phyloP scores from a whole-genome alignment of 2,888 invertebrate species.

The Agonopterix alstromeriana region DNA sequence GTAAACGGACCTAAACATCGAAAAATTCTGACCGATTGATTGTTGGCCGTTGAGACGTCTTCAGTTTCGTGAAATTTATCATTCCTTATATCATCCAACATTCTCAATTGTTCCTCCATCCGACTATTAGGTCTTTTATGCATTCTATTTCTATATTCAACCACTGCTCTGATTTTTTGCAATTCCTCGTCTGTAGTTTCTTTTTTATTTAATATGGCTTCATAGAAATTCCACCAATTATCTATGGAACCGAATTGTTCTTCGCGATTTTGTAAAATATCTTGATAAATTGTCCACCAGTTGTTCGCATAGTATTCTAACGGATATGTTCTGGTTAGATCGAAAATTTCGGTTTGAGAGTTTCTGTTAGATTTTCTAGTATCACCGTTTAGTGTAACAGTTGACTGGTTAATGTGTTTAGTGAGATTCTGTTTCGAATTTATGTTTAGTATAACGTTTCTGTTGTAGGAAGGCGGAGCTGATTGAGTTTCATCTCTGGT shows the following conservation, averaged over 20 bases:
- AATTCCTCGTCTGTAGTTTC: conserved; percentile 43
- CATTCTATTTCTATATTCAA: conserved; percentile 35
- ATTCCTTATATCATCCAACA: conserved; percentile 56
- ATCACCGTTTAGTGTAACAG: conserved; percentile 29
- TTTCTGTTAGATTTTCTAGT: conserved; percentile 33
- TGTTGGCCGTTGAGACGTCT: conserved; percentile 39
- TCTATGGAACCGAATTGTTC: conserved; percentile 68
- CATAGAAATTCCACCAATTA: conserved; percentile 70
- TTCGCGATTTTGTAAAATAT: conserved; percentile 56
- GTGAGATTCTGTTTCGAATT: conserved; percentile 34
- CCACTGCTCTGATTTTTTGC: conserved; percentile 37
- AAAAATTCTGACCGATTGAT: conserved; percentile 62
- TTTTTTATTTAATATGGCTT: conserved; percentile 48
- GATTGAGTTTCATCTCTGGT: conserved; percentile 26
- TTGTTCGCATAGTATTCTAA: conserved; percentile 68
- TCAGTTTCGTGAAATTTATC: conserved; percentile 53
- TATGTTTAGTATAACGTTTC: conserved; percentile 43
- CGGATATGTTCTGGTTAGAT: conserved; percentile 60
- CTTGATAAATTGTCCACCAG: conserved; percentile 71
- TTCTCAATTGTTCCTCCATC: conserved; percentile 56
- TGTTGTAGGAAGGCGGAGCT: conserved; percentile 33
- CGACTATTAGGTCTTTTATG: conserved; percentile 46
- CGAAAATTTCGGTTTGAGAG: conserved; percentile 46
- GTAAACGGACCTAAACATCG: conserved; percentile 3
- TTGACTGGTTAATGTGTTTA: conserved; percentile 38